Conservation (phyloP, 2,888 invertebrate species). For the Drosophila atripex region DNA sequence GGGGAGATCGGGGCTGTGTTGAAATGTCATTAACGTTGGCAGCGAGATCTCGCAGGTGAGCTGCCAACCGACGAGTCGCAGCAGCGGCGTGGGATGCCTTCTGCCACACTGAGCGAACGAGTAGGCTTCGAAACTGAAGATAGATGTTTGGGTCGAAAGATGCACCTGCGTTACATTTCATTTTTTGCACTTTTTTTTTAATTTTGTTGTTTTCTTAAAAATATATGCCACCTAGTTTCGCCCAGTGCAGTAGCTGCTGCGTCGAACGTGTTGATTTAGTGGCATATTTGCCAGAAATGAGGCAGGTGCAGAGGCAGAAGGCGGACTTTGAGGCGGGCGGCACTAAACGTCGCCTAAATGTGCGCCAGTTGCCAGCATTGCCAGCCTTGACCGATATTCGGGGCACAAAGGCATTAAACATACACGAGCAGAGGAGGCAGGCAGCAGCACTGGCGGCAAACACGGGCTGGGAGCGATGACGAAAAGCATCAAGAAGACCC, state of each 20-base stretch:
- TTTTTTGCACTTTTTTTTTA: too few relatives aligned
- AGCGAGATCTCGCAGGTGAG: constrained; percentile 29
- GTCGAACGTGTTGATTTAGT: constrained; percentile 57
- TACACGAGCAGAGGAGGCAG: constrained; percentile 5
- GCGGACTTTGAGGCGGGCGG: constrained; percentile 6
- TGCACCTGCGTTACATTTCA: too few relatives aligned
- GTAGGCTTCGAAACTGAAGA: too few relatives aligned
- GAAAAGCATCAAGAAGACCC: constrained; percentile 50
- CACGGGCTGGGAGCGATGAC: constrained; percentile 22
- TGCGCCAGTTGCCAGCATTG: constrained; percentile 31
- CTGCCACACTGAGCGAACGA: constrained; percentile 7
- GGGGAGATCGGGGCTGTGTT: constrained; percentile 18
- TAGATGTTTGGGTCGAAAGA: too few relatives aligned
- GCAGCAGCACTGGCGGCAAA: background rate
- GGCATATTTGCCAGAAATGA: constrained; percentile 52
- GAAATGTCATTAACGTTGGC: constrained; percentile 61
- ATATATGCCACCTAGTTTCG: too few relatives aligned
- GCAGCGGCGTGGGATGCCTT: constrained; percentile 9
- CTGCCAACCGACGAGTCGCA: constrained; percentile 7
- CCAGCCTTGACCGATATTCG: constrained; percentile 75
- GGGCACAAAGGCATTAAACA: constrained; percentile 43
- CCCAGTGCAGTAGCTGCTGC: constrained; percentile 13
- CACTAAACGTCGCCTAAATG: constrained; percentile 52
- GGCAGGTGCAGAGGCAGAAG: constrained; percentile 1
- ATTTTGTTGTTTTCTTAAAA: too few relatives aligned